These are phyloP conservation scores for Ameiurus melas DNA, from an alignment of 2,113 vertebrate species.

Conservation along the genomic window DNA sequence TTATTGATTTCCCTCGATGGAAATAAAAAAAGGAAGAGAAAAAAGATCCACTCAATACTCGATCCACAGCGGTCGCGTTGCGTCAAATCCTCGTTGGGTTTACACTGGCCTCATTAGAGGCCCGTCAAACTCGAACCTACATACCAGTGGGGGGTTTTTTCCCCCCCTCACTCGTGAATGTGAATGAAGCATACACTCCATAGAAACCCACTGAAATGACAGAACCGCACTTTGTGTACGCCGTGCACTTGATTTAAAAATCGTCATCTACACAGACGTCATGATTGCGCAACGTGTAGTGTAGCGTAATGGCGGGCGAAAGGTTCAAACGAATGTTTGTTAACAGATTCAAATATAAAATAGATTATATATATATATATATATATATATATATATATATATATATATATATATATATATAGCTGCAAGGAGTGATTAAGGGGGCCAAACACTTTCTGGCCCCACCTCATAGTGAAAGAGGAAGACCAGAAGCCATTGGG, in stretches of 20 bases:
- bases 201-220: neutral
- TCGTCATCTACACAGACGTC: neutral
- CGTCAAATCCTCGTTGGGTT: neutral
- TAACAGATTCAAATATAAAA: neutral
- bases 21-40: neutral
- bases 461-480: neutral
- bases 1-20: neutral
- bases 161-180: neutral
- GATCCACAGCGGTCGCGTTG: neutral
- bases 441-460: neutral
- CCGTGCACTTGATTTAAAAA: neutral
- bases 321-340: neutral
- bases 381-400: no score
- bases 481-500: neutral
- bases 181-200: neutral
- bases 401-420: no score
- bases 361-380: no score
- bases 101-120: neutral
- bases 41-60: neutral
- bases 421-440: neutral
- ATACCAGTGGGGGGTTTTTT: neutral
- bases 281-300: no score
- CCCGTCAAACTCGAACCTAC: neutral
- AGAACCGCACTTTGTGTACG: neutral
- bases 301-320: no score